phyloP scores from a whole-genome alignment of 2,797 vertebrate species.

The Pithecia hirsuta region DNA sequence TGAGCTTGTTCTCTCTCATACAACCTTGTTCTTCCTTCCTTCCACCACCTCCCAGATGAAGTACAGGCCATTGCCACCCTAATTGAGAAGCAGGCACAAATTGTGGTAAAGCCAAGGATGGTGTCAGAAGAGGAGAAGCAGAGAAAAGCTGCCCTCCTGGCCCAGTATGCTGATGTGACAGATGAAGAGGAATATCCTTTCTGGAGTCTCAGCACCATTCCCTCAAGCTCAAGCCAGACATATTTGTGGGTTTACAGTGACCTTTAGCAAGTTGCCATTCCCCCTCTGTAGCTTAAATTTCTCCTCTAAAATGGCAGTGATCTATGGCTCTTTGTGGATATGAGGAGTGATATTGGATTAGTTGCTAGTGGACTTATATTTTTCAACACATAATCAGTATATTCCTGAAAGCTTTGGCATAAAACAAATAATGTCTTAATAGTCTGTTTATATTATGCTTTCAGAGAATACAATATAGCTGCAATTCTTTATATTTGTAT shows the following conservation, averaged over 20 bases:
- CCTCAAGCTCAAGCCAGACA: neutral
- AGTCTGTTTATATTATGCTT: neutral
- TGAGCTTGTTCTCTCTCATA: neutral
- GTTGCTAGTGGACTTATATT: neutral
- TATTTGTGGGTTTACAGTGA: neutral
- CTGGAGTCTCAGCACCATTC: neutral
- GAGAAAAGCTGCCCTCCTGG: slow-evolving; percentile 94
- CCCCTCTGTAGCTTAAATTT: neutral
- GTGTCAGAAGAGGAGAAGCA: slow-evolving; percentile 91
- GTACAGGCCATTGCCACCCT: slow-evolving; percentile 94
- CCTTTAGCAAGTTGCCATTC: neutral
- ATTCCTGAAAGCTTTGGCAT: neutral
- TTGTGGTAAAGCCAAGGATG: slow-evolving; percentile 95
- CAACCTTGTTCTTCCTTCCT: slow-evolving; percentile 13
- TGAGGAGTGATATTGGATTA: neutral
- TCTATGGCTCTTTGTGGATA: neutral
- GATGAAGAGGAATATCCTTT: slow-evolving; percentile 99
- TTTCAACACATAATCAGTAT: neutral
- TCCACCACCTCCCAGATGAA: slow-evolving; percentile 85
- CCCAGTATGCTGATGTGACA: slow-evolving; percentile 95
- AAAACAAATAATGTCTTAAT: slow-evolving; percentile 1
- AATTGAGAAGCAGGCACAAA: slow-evolving; percentile 98
- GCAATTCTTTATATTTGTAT: neutral
- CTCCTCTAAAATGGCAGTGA: neutral
- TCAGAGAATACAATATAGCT: neutral